Conservation (phyloP, 2,113 vertebrate species). For the Microtus montanus region DNA sequence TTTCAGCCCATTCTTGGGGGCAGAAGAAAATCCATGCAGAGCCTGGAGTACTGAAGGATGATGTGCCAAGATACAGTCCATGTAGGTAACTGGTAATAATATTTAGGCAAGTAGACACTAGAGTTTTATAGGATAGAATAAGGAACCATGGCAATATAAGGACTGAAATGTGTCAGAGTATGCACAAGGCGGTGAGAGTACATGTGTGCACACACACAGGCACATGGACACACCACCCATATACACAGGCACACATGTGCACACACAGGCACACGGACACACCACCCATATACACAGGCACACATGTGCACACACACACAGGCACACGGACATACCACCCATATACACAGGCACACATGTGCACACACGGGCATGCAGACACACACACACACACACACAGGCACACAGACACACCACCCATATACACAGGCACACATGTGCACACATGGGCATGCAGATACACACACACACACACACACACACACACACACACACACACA, state of each 20-base stretch:
- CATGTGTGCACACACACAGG: neutral
- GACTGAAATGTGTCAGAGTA: neutral
- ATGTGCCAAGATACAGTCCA: no score
- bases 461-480: no score
- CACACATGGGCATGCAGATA: no score
- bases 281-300: neutral
- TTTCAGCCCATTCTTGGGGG: neutral
- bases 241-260: neutral
- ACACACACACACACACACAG: neutral
- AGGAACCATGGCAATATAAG: neutral
- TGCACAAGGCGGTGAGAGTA: neutral
- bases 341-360: no score
- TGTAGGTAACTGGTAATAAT: neutral
- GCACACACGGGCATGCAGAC: neutral
- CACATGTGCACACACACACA: no score
- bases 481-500: neutral
- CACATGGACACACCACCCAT: neutral
- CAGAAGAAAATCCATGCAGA: neutral
- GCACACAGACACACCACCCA: neutral
- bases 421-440: neutral
- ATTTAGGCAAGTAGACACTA: neutral
- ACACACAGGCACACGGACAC: neutral
- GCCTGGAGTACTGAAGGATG: neutral
- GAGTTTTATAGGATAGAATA: neutral
- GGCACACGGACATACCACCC: no score